Base-by-base conservation (phyloP, 2,113 vertebrate genomes). In the Peromyscus leucopus region DNA sequence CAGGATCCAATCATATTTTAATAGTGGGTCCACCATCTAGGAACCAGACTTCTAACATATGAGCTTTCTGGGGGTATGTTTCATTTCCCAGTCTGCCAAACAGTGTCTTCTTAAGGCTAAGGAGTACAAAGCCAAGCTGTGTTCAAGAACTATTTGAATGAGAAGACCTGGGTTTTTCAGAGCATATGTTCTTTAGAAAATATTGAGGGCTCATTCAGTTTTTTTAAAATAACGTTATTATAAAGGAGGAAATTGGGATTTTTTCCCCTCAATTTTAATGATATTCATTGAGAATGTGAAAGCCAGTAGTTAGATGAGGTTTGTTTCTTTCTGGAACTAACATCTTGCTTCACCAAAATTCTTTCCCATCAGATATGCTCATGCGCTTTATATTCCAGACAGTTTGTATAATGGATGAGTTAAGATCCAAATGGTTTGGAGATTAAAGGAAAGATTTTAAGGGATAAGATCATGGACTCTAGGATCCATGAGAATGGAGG, bases 281-380 rank as follows among this genome's bases (percentile, higher is more conserved):
- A 31, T 83, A 83, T 1, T 93, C 59, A 92, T 33, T 92, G 22
- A 86, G 17, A 97, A 96, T 76, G 39, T 85, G 51, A 90, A 28
- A 7, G 2, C 31, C 80, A 42, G 46, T 94, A 94, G 63, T 67
- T 93, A 93, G 61, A 85, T 65, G 28, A 82, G 2, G 5, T 72
- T 51, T 51, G 7, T 11, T 83, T 96, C 84, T 89, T 2, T 46
- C 57, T 28, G 39, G 39, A 72, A 88, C 19, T 65, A 4, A 88
- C 36, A 79, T 72, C 65, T 59, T 71, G 80, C 15, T 4, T 75
- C 33, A 83, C 1, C 33, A 95, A 31, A n/a, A 63, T 94, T 63
- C 61, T 95, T 96, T 94, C 12, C 46, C 28, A 63, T 39, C 7
- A 21, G 19, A 59, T 8, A 72, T 42, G 16, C 4, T 17, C 74